Base-by-base conservation (phyloP, 2,888 invertebrate species). In the Chirona hameri region DNA sequence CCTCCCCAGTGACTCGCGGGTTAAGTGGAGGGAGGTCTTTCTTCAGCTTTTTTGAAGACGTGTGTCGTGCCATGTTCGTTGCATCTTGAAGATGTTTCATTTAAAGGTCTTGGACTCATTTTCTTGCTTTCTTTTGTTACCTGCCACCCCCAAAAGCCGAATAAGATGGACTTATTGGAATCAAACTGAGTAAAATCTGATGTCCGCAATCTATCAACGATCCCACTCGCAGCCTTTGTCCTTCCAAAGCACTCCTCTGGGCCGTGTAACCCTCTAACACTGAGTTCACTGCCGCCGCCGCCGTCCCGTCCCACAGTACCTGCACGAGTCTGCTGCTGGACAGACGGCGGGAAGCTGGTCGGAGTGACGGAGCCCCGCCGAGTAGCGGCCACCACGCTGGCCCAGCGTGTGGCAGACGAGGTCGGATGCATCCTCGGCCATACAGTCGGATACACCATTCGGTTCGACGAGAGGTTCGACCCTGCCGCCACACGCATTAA, bases 351-450 rank as follows among this genome's bases (percentile, higher is more conserved):
- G 82, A 89, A 90, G 85, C 90, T 92, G 84, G 93, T 99, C 82
- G 96, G 94, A 80, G 92, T 99, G 84, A 97, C 98, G 3, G 96
- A 99, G 88, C 98, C 99, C 0, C 90, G 98, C 18, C 91, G 98
- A 83, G 93, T 97, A 0, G 97, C 97, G 0, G 96, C 96, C 0
- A 93, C 96, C 81, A 92, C 96, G 48, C 90, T 98, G 29, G 97
- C 98, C 0, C 91, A 91, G 84, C 91, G 98, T 82, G 96, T 98
- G 3, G 94, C 98, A 0, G 94, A 95, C 85, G 98, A 99, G 89
- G 91, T 92, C 79, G 95, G 94, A 0, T 91, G 92, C 65, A 87
- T 91, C 21, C 90, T 97, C 10, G 97, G 97, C 1, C 90, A 90
- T 79, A 89, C 90, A 69, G 94, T 96, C 1, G 98, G 98, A 0